Evolutionary conservation across 2,797 vertebrate species (phyloP).

Genomic region (Lerista edwardsae): DNA sequence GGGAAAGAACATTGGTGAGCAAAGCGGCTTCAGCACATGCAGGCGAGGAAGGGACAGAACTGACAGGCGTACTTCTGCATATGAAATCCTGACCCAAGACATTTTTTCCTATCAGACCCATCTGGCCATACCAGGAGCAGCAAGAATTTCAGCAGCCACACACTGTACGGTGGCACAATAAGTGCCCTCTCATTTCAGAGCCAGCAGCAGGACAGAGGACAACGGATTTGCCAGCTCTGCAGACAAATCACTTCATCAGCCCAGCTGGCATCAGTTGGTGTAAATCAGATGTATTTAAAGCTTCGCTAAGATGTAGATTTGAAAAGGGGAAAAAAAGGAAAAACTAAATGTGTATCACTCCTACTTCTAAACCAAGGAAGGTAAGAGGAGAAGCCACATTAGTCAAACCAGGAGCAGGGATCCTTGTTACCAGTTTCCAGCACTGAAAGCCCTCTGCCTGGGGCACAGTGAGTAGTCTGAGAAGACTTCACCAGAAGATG

Average conservation of each 20-base stretch:
- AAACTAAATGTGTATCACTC: not conserved
- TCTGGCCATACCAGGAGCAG: too few species aligned
- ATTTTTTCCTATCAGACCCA: too few species aligned
- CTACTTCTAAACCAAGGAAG: not conserved
- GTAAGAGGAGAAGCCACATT: not conserved
- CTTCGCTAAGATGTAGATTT: not conserved
- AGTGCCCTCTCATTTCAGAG: not conserved
- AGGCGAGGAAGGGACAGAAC: too few species aligned
- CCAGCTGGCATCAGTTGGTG: not conserved
- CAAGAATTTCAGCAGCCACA: not conserved
- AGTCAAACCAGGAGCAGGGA: slow-evolving; percentile 19
- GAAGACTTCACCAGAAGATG: too few species aligned
- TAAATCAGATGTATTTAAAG: not conserved
- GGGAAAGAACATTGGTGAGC: too few species aligned
- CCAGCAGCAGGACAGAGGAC: not conserved
- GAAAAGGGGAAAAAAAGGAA: not conserved
- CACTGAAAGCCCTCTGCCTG: too few species aligned
- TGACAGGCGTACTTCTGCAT: too few species aligned
- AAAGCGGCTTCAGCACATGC: too few species aligned
- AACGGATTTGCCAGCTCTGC: not conserved
- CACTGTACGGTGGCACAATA: not conserved
- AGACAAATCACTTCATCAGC: not conserved
- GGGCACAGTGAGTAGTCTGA: too few species aligned
- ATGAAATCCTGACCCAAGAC: too few species aligned
- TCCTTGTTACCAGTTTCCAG: not conserved